Evolutionary conservation across 2,797 vertebrate genomes (phyloP), one percentile per base, ranked within the genome.

Genomic region (Sebastes kiyomatsui): DNA sequence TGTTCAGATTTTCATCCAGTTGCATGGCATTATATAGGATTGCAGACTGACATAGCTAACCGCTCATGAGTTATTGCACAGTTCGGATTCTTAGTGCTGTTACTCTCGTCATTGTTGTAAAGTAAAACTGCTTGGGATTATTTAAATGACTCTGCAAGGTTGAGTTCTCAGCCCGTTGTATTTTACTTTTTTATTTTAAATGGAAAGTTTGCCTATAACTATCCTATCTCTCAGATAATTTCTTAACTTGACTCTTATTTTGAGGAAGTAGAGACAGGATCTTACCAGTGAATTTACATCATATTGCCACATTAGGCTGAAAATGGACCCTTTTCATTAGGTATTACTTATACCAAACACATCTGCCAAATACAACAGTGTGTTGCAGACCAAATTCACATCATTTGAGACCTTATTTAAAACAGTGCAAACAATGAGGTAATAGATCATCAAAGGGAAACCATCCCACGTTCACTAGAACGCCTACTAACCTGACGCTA

Each of bases 11-110:
- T 87, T 93, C 88, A 95, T 96, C 95, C 95, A 95, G 96, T 97
- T 98, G 97, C 97, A 98, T 98, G 97, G 95, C 96, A 95, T 96
- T 96, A 93, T 95, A 94, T 96, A 96, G 77, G 95, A 96, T 91
- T 95, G 94, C 96, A 96, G 95, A 96, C 94, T 96, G 95, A 96
- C 94, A 94, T 94, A 84, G 91, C 93, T 94, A 96, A 95, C 90
- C 72, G 94, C 95, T 95, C 94, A 94, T 96, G 91, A 95, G 96
- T 96, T 97, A 93, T 96, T 95, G 96, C 96, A 96, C 96, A 96
- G 93, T 95, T 95, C 87, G 67, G 93, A 92, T 93, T 92, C 95
- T 91, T 93, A 90, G 95, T 96, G 96, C 95, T 94, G 94, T 96
- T 95, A 91, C 93, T 94, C 95, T 90, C 81, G 93, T 95, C 85